Evolutionary conservation across 2,888 invertebrate genomes (phyloP), one percentile per base, ranked within the genome.

Genomic region (Hydroisotoma schaefferi): DNA sequence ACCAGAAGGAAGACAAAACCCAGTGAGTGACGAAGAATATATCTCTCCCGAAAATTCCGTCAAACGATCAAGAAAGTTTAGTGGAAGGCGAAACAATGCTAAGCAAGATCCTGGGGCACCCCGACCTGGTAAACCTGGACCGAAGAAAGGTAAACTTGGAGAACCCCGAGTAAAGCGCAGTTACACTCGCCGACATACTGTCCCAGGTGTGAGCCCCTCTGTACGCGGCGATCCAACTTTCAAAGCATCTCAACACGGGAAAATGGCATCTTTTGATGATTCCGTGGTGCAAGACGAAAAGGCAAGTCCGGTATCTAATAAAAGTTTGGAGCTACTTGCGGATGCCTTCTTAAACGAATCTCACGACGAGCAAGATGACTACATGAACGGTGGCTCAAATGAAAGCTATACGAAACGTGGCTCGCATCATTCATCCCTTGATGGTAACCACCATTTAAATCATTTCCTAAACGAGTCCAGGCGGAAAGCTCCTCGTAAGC

Each of bases 401-500:
- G 55, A 59, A 1, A 40, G 38, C 43, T 33, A 40, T 40, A 48
- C 33, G 22, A 51, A 38, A 57, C 48, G 23, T 4, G 49, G 47
- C 15, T 15, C 4, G 18, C 44, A 48, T 3, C 44, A 51, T 37
- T 2, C 20, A 23, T 27, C 47, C 25, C 18, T 8, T 20, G 5
- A 5, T 18, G 40, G 15, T 18, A 40, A 40, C 20, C 27, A 49
- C 27, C 5, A 23, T 10, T 51, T 43, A 2, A 61, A 64, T 28
- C 40, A 33, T 27, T 29, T 37, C 8, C 51, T 26, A 22, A 55
- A 26, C 33, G 65, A 65, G 51, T 61, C 65, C 27, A 51, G 65
- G 12, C 28, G 65, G 29, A 72, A 72, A 57, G 65, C 65, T 1
- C 67, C 67, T 22, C 55, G 72, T 46, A 72, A 72, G 53, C 71